Evolutionary conservation across 1,140 invertebrate species (phyloP).

Genomic region (Caenorhabditis inopinata): DNA sequence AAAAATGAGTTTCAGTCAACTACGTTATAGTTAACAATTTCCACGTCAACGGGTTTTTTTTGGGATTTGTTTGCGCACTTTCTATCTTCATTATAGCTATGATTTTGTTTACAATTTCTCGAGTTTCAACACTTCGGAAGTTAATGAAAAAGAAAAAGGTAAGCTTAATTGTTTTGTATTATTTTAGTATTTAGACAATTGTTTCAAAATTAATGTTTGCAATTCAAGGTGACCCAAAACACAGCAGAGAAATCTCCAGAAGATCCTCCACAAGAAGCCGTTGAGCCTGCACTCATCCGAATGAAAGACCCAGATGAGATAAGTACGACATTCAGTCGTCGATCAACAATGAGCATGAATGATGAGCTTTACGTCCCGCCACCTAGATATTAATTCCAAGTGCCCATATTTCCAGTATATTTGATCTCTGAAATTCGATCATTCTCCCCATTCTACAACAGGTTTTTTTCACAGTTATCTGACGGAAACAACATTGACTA

Average conservation of each 20-base stretch:
- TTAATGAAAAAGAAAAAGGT: conserved; percentile 1
- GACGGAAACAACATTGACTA: background rate
- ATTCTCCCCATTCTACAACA: background rate
- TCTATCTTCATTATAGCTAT: background rate
- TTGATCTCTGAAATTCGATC: background rate
- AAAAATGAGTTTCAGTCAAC: background rate
- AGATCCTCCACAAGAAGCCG: background rate
- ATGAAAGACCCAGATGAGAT: conserved; percentile 14
- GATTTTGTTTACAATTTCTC: background rate
- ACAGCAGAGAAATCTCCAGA: background rate
- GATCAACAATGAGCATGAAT: conserved; percentile 19
- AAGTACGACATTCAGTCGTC: background rate
- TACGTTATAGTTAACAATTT: background rate
- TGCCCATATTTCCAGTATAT: background rate
- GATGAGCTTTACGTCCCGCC: background rate
- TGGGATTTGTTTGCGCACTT: background rate
- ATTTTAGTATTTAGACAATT: background rate
- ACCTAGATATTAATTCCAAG: background rate
- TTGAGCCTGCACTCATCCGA: background rate
- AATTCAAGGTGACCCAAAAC: background rate
- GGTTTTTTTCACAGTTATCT: background rate
- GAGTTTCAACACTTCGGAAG: background rate
- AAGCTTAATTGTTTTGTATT: background rate
- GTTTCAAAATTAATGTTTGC: no score
- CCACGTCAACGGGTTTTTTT: background rate